A percentile compares a stretch with the other conserved stretches of the same genome.
phyloP scores from a whole-genome alignment of 2,797 vertebrate species.

The Cossypha caffra region DNA sequence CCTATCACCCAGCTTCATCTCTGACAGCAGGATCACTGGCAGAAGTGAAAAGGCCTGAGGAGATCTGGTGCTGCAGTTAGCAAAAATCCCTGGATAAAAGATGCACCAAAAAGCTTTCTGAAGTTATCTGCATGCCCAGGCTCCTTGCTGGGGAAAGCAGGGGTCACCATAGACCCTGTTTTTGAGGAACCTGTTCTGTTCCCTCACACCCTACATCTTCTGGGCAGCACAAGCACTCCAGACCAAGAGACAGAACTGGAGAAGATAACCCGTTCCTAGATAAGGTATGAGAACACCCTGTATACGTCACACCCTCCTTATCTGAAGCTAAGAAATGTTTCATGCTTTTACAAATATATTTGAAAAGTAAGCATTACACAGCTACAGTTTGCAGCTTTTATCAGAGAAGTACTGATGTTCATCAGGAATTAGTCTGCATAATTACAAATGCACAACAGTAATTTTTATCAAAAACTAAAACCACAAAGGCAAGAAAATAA shows the following conservation, averaged over 20 bases:
- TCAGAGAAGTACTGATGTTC: background rate
- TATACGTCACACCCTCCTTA: background rate
- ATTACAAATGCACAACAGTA: background rate
- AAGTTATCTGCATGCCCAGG: background rate
- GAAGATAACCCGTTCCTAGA: background rate
- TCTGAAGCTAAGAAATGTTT: slow-evolving; percentile 35
- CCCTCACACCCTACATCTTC: background rate
- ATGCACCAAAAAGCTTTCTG: background rate
- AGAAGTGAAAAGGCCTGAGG: background rate
- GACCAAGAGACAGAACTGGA: background rate
- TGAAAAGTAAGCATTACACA: slow-evolving; percentile 10
- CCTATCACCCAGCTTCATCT: background rate
- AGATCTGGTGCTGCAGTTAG: background rate
- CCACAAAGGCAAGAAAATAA: background rate
- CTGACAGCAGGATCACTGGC: background rate
- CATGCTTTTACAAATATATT: background rate
- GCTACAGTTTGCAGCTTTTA: background rate
- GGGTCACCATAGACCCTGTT: accelerated
- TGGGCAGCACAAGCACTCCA: background rate
- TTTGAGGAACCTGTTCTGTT: background rate
- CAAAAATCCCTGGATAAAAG: background rate
- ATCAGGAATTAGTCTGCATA: background rate
- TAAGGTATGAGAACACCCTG: background rate
- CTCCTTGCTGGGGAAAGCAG: background rate
- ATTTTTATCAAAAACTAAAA: background rate